Conservation (phyloP, 2,888 invertebrate genomes). For the Lottia gigantea region DNA sequence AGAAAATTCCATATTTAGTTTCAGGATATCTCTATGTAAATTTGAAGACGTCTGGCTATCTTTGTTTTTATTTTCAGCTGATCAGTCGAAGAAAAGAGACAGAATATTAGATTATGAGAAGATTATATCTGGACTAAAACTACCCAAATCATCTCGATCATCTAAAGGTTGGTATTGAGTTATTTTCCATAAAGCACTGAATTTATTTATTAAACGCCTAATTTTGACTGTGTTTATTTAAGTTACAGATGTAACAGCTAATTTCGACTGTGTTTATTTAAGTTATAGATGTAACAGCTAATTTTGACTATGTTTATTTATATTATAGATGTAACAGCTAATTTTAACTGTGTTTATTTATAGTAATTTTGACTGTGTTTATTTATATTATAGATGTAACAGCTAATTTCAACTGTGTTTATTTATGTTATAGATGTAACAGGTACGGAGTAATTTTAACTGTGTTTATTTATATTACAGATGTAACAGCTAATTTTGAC, state of each 20-base stretch:
- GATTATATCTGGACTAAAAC: conserved; percentile 51
- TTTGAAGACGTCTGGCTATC: not conserved
- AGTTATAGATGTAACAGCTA: too few species aligned
- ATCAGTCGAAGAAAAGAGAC: conserved; percentile 59
- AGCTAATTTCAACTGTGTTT: conserved; percentile 91
- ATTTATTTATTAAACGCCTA: too few species aligned
- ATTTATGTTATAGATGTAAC: too few species aligned
- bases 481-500: conserved; percentile 92
- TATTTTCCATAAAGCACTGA: too few species aligned
- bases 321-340: too few species aligned
- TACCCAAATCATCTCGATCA: conserved; percentile 44
- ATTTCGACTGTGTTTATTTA: conserved; percentile 95
- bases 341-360: too few species aligned
- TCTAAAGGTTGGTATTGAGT: not conserved
- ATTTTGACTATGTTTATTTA: too few species aligned
- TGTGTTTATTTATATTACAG: conserved; percentile 61
- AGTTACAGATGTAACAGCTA: conserved; percentile 82
- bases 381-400: conserved; percentile 93
- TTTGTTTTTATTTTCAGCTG: conserved; percentile 47
- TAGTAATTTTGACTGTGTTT: conserved; percentile 90
- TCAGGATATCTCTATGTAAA: too few species aligned
- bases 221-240: too few species aligned
- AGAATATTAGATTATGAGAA: conserved; percentile 61
- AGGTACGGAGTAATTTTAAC: too few species aligned
- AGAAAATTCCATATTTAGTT: too few species aligned